Base-by-base conservation (phyloP, 2,113 vertebrate genomes). In the Plestiodon gilberti region DNA sequence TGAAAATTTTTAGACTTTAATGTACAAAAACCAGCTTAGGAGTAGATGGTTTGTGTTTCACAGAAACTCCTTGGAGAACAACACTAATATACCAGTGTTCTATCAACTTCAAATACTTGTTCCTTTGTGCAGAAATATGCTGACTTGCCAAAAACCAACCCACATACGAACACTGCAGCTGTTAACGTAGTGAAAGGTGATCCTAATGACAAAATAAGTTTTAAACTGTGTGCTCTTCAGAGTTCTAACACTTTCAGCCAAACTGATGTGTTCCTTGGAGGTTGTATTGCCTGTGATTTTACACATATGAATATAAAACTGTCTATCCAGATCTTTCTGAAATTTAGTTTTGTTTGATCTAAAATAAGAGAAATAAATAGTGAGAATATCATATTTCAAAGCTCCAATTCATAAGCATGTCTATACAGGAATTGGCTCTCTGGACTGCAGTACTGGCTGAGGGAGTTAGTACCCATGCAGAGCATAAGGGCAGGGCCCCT, bases 21-120 rank as follows among this genome's bases (percentile, higher is more conserved):
- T 0, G 0, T 92, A 83, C 82, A 92, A 78, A 91, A 90, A 64
- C 25, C 62, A 89, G 30, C 87, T 92, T 91, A 93, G 86, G 91
- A 94, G 52, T 93, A 92, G 86, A 0, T 78, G 17, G 85, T 89
- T 89, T 90, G 78, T 94, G 73, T 85, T 76, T 91, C 90, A 91
- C 91, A 86, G 87, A 86, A 92, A 87, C 82, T 91, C 91, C 35
- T 23, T 75, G 2, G 1, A 88, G 30, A 33, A 82, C 82, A 73
- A 48, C 77, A 9, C 0, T 55, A 88, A 71, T 78, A 87, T 93
- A 89, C 82, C 59, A 71, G 78, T 88, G 61, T 76, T 30, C 85
- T 64, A 77, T 78, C 85, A 85, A 85, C 83, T 81, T 86, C 0
- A 75, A 76, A 82, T 18, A 75, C 7, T 28, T 69, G 17, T 57